Evolutionary conservation across 2,797 vertebrate species (phyloP).

Genomic region (Mallotus villosus): DNA sequence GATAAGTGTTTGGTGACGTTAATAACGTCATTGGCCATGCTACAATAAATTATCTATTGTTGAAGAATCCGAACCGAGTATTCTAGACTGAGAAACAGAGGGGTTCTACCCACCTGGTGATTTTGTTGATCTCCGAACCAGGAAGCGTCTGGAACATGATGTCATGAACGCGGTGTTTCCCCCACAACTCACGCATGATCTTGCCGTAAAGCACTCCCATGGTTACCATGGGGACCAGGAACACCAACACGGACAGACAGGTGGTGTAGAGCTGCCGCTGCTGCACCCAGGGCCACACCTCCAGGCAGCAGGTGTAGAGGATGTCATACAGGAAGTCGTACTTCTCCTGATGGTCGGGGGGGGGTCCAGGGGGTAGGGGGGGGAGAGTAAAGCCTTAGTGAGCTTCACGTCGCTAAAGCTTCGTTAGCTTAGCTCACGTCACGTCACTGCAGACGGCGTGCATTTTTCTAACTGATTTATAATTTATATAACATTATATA

Average conservation of each 20-base stretch:
- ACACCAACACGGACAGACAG: constrained; percentile 44
- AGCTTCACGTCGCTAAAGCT: neutral
- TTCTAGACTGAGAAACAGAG: neutral
- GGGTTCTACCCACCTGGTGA: constrained; percentile 43
- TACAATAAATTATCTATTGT: neutral
- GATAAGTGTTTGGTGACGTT: too few relatives aligned
- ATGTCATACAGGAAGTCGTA: constrained; percentile 56
- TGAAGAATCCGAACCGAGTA: neutral
- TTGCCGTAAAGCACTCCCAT: constrained; percentile 52
- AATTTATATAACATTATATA: too few relatives aligned
- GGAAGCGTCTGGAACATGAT: constrained; percentile 53
- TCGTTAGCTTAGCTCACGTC: too few relatives aligned
- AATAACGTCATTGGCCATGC: too few relatives aligned
- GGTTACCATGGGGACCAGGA: constrained; percentile 46
- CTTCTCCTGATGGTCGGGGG: constrained; percentile 35
- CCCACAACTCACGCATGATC: constrained; percentile 53
- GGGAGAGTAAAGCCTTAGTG: neutral
- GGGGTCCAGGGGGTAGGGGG: neutral
- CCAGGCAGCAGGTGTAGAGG: constrained; percentile 51
- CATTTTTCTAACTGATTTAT: too few relatives aligned
- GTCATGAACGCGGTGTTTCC: constrained; percentile 50
- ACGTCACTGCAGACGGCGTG: too few relatives aligned
- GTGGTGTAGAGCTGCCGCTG: constrained; percentile 48
- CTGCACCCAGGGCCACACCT: constrained; percentile 43
- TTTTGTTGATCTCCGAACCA: constrained; percentile 58